Conservation (phyloP, 2,113 vertebrate genomes). For the Syrmaticus mikado region DNA sequence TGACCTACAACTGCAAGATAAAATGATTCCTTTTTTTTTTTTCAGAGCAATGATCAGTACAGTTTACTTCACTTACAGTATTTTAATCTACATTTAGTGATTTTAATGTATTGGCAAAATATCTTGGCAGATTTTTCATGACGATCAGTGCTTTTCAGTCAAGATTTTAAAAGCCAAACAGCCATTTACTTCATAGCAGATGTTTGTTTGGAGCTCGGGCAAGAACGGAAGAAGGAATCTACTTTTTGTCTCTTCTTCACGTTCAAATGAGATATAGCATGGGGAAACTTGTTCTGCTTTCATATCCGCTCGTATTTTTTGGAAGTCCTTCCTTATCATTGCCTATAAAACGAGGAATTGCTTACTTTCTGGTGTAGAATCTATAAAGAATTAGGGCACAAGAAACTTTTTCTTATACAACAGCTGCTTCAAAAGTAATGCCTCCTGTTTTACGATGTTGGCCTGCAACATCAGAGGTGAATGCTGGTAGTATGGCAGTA, state of each 20-base stretch:
- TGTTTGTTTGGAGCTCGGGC: neutral
- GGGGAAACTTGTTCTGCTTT: neutral
- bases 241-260: neutral
- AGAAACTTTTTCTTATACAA: neutral
- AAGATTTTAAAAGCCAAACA: neutral
- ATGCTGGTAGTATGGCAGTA: too few relatives aligned
- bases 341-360: neutral
- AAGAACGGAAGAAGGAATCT: neutral
- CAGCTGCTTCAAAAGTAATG: too few relatives aligned
- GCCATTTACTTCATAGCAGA: neutral
- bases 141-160: neutral
- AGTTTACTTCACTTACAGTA: neutral
- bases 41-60: neutral
- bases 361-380: accelerated
- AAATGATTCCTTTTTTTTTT: neutral
- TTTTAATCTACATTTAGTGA: neutral
- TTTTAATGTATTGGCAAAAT: neutral
- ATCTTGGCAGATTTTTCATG: neutral
- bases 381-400: accelerated
- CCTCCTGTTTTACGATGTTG: too few relatives aligned
- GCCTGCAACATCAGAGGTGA: too few relatives aligned
- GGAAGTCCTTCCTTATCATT: neutral
- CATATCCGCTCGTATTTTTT: neutral
- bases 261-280: accelerated
- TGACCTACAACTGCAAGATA: constrained; percentile 17